Conservation (phyloP, 2,888 invertebrate genomes). For the Isoperla grammatica region DNA sequence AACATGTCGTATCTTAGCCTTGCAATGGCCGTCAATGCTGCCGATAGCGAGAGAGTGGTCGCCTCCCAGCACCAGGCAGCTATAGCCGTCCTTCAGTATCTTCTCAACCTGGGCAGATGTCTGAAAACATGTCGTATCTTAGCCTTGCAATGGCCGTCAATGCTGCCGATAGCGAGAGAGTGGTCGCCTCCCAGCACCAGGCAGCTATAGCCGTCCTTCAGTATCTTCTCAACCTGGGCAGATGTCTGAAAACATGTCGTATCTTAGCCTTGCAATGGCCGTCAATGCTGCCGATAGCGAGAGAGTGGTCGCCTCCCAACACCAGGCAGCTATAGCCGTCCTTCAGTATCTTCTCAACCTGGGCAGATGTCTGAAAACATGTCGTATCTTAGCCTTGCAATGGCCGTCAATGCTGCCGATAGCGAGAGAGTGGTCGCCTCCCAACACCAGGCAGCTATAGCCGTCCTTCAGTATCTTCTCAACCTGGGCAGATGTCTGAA, state of each 20-base stretch:
- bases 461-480: slow-evolving; percentile 57
- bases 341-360: slow-evolving; percentile 56
- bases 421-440: slow-evolving; percentile 88
- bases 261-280: slow-evolving; percentile 55
- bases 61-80: slow-evolving; percentile 76
- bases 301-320: slow-evolving; percentile 87
- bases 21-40: slow-evolving; percentile 67
- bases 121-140: no score
- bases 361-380: slow-evolving; percentile 49
- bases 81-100: slow-evolving; percentile 57
- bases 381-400: slow-evolving; percentile 42
- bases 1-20: no score
- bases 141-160: slow-evolving; percentile 61
- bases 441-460: slow-evolving; percentile 67
- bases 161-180: slow-evolving; percentile 76
- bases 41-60: slow-evolving; percentile 88
- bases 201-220: slow-evolving; percentile 59
- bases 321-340: slow-evolving; percentile 64
- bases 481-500: slow-evolving; percentile 52
- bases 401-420: slow-evolving; percentile 80
- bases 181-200: slow-evolving; percentile 89
- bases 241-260: slow-evolving; percentile 51
- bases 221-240: slow-evolving; percentile 54
- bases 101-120: slow-evolving; percentile 55
- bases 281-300: slow-evolving; percentile 77